A percentile compares a stretch with the other conserved stretches of the same genome.
Conservation (phyloP, 2,113 vertebrate genomes). For the Varanus salvator region DNA sequence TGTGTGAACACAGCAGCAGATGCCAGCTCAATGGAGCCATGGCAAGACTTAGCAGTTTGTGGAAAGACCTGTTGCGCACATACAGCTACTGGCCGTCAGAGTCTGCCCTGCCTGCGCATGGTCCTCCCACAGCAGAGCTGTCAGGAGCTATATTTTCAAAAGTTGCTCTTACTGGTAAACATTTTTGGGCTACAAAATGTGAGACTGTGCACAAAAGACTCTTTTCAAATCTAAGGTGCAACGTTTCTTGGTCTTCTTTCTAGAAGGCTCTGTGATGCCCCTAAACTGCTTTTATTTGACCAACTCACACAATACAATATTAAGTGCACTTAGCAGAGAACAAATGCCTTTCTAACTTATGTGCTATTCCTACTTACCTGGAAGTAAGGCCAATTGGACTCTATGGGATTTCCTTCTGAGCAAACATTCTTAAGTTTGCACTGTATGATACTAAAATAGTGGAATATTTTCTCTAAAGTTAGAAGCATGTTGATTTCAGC, state of each 20-base stretch:
- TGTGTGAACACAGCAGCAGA: too few relatives aligned
- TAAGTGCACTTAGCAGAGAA: neutral
- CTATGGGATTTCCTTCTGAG: neutral
- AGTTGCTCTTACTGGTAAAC: too few relatives aligned
- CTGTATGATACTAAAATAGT: neutral
- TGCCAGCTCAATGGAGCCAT: too few relatives aligned
- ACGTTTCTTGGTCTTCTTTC: neutral
- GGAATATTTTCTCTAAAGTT: conserved; percentile 6
- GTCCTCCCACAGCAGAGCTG: neutral
- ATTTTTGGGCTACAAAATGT: conserved; percentile 1
- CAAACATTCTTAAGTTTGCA: neutral
- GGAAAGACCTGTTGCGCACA: neutral
- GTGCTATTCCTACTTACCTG: too few relatives aligned
- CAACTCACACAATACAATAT: neutral
- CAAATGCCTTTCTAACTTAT: neutral
- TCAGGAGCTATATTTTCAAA: neutral
- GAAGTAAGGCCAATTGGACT: neutral
- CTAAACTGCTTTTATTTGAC: neutral
- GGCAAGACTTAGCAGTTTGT: neutral
- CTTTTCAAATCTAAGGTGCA: conserved; percentile 30
- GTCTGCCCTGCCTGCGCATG: neutral
- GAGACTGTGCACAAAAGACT: conserved; percentile 23
- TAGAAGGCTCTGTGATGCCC: neutral
- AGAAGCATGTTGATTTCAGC: neutral
- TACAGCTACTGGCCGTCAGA: neutral